phyloP scores from a whole-genome alignment of 2,888 invertebrate species.

The Drosophila setosimentum region DNA sequence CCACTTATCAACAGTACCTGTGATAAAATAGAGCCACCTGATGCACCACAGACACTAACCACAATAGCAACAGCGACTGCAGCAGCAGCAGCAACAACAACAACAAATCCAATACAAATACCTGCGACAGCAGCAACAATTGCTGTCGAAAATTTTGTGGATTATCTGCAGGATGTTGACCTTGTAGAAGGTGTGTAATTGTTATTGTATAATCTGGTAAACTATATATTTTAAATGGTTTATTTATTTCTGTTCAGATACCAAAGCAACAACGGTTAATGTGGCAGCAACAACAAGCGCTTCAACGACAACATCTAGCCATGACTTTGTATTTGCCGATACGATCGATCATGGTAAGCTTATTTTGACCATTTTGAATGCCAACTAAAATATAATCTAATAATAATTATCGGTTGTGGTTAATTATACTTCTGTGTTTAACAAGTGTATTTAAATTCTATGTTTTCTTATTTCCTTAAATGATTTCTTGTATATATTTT shows the following conservation, averaged over 20 bases:
- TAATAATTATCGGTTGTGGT: constrained; percentile 8
- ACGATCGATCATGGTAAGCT: constrained; percentile 82
- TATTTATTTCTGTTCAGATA: constrained; percentile 46
- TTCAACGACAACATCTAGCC: constrained; percentile 44
- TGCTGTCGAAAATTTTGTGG: constrained; percentile 52
- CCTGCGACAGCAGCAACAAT: constrained; percentile 24
- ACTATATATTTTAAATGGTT: not conserved
- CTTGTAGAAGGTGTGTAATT: constrained; percentile 51
- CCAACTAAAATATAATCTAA: constrained; percentile 8
- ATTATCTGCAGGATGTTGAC: constrained; percentile 57
- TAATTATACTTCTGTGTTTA: not conserved
- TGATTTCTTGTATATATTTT: not conserved
- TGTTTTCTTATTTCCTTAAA: constrained; percentile 1
- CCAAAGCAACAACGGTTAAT: constrained; percentile 64
- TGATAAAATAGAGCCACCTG: constrained; percentile 80
- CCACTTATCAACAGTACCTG: constrained; percentile 84
- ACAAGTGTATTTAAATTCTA: not conserved
- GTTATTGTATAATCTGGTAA: not conserved
- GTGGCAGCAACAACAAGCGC: constrained; percentile 35
- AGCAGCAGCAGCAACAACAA: constrained; percentile 23
- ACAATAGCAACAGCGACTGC: constrained; percentile 41
- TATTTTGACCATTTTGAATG: constrained; percentile 5
- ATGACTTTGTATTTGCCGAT: constrained; percentile 80
- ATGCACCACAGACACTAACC: constrained; percentile 44
- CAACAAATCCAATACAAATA: constrained; percentile 29